A percentile compares a stretch with the other conserved stretches of the same genome.
These are phyloP conservation scores for Grus americana DNA, from an alignment of 2,113 vertebrate species.

Conservation along the genomic window DNA sequence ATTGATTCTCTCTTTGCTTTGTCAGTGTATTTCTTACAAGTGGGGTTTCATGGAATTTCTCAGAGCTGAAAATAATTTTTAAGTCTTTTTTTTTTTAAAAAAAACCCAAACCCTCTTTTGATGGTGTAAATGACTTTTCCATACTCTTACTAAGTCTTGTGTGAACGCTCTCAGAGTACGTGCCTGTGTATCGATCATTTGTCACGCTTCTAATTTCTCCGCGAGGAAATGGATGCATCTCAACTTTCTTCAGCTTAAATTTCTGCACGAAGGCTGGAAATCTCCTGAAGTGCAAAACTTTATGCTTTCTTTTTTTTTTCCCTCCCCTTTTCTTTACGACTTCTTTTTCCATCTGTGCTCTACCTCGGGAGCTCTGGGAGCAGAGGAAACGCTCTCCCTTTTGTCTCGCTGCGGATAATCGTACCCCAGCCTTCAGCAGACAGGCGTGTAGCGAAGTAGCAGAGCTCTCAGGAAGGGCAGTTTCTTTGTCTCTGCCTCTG, in stretches of 20 bases:
- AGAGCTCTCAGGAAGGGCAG: conserved; percentile 10
- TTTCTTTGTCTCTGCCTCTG: conserved; percentile 60
- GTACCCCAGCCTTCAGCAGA: neutral
- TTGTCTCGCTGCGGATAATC: neutral
- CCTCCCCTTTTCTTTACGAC: neutral
- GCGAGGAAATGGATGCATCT: neutral
- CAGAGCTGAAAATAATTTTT: neutral
- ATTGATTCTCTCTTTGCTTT: neutral
- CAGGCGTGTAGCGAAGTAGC: neutral
- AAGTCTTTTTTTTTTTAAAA: neutral
- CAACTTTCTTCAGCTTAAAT: neutral
- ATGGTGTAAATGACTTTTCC: conserved; percentile 49
- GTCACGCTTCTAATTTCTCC: neutral
- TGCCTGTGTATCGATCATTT: conserved; percentile 18
- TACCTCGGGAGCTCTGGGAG: neutral
- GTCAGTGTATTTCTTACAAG: neutral
- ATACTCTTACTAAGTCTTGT: neutral
- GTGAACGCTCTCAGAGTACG: neutral
- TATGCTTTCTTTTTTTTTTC: no score
- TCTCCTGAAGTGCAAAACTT: neutral
- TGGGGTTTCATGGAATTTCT: neutral
- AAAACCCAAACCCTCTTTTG: neutral
- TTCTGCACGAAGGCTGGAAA: neutral
- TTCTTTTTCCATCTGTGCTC: neutral
- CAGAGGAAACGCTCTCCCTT: neutral